Conservation (phyloP, 2,888 invertebrate species). For the Laothoe populi region DNA sequence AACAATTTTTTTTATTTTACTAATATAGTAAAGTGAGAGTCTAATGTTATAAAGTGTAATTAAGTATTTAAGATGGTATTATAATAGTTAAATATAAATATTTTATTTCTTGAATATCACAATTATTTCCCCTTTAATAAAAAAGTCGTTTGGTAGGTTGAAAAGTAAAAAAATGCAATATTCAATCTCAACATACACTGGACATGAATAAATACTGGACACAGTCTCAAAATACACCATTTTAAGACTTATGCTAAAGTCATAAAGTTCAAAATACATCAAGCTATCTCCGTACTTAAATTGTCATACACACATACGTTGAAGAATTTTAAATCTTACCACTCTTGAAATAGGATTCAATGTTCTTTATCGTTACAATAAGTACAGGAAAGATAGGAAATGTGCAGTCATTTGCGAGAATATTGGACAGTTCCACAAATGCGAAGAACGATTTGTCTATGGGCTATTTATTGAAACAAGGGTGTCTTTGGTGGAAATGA, state of each 20-base stretch:
- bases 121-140: neutral
- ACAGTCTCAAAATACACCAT: neutral
- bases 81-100: neutral
- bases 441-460: slow-evolving; percentile 43
- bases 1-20: no score
- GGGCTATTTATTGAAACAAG: slow-evolving; percentile 39
- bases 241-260: neutral
- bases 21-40: no score
- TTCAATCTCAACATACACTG: neutral
- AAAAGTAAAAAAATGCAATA: no score
- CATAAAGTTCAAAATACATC: neutral
- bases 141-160: no score
- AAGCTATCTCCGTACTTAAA: neutral
- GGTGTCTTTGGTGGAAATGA: slow-evolving; percentile 3
- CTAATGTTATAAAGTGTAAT: no score
- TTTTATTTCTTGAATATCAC: no score
- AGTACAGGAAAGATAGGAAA: slow-evolving; percentile 46
- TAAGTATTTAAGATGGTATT: no score
- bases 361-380: slow-evolving; percentile 32
- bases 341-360: neutral
- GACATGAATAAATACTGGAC: neutral
- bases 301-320: neutral
- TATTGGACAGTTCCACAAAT: slow-evolving; percentile 38
- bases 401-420: slow-evolving; percentile 52
- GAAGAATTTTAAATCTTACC: neutral